phyloP scores from a whole-genome alignment of 2,888 invertebrate genomes.

The Odontothrips loti region DNA sequence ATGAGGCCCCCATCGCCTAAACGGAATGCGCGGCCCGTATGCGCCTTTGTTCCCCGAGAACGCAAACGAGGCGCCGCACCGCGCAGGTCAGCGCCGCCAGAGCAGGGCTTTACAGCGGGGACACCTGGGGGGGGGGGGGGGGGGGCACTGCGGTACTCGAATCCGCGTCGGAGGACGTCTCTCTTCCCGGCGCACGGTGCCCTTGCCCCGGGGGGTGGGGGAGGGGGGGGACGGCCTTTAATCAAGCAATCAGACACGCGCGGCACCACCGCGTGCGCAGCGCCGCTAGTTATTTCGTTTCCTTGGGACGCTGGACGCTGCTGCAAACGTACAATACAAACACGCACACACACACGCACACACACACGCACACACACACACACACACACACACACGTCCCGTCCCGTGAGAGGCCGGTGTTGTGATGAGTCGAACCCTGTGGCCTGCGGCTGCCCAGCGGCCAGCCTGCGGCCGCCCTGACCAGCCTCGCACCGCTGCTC shows the following conservation, averaged over 20 bases:
- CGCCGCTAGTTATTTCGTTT: background rate
- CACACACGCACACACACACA: too few species aligned
- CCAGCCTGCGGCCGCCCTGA: background rate
- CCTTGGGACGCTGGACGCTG: background rate
- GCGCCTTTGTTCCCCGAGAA: conserved; percentile 7
- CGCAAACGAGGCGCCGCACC: background rate
- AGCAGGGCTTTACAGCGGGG: background rate
- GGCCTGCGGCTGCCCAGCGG: too few species aligned
- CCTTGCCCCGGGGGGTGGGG: conserved; percentile 5
- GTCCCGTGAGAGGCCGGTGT: too few species aligned
- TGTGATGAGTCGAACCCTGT: too few species aligned
- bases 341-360: too few species aligned
- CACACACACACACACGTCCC: too few species aligned
- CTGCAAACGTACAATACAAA: too few species aligned
- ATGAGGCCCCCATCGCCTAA: background rate
- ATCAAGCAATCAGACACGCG: background rate
- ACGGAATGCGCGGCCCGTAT: background rate
- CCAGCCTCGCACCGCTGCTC: background rate
- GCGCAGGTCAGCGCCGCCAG: background rate
- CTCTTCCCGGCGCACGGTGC: background rate
- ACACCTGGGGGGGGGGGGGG: too few species aligned
- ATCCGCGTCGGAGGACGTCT: too few species aligned
- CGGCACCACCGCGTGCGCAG: background rate
- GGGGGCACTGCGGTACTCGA: background rate
- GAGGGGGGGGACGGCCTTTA: background rate